Conservation (phyloP, 1,140 invertebrate genomes). For the Bombyx mandarina region DNA sequence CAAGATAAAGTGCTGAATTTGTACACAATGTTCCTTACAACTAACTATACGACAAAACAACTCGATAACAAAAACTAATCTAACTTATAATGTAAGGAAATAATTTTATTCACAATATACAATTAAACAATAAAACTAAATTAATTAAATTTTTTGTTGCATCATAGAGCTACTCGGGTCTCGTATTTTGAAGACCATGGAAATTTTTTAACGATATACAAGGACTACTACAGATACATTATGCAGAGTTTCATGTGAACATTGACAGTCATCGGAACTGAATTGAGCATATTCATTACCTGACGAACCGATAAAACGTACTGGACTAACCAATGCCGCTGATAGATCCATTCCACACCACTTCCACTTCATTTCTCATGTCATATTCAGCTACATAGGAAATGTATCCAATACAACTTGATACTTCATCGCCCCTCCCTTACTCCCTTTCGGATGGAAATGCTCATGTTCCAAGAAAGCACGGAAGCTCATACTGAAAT, state of each 20-base stretch:
- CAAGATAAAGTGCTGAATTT: no score
- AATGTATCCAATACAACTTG: constrained; percentile 20
- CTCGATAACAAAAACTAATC: no score
- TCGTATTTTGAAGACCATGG: no score
- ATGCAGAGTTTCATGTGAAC: background rate
- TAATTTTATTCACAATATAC: no score
- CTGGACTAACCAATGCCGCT: constrained; percentile 17
- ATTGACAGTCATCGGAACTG: background rate
- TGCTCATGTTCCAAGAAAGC: constrained; percentile 4
- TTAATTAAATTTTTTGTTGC: no score
- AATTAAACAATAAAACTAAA: no score
- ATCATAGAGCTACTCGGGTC: no score
- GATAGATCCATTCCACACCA: constrained; percentile 23
- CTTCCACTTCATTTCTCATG: constrained; percentile 38
- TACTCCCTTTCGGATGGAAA: background rate
- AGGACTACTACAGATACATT: no score
- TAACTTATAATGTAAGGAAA: no score
- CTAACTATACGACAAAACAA: no score
- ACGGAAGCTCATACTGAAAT: constrained; percentile 11
- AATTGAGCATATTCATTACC: constrained; percentile 7
- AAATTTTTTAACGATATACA: no score
- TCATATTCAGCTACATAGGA: constrained; percentile 25
- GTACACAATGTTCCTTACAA: no score
- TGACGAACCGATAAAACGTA: constrained; percentile 15
- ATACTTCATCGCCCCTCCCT: constrained; percentile 9